Conservation (phyloP, 2,797 vertebrate species). For the Miichthys miiuy region DNA sequence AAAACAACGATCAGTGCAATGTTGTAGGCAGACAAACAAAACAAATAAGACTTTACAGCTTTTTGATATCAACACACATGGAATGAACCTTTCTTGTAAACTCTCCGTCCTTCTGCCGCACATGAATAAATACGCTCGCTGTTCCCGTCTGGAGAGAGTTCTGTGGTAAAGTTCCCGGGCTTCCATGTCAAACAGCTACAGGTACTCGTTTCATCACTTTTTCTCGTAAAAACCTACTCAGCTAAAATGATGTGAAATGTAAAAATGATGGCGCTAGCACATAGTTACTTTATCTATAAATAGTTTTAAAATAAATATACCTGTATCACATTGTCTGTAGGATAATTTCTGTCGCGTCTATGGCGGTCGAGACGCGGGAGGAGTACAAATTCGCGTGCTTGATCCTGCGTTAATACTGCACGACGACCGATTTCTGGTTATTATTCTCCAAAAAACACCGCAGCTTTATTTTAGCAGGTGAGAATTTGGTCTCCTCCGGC, state of each 20-base stretch:
- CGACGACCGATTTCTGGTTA: not conserved
- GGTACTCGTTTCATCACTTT: conserved; percentile 23
- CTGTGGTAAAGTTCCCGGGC: conserved; percentile 41
- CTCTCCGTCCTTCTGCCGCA: conserved; percentile 29
- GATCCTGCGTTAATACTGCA: conserved; percentile 37
- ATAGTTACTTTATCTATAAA: conserved; percentile 81
- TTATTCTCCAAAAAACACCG: not conserved
- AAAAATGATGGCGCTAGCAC: conserved; percentile 71
- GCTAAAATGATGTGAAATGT: conserved; percentile 67
- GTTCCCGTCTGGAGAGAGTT: conserved; percentile 46
- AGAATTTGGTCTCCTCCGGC: conserved; percentile 45
- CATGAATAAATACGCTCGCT: conserved; percentile 76
- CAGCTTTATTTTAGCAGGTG: conserved; percentile 35
- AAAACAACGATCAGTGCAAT: conserved; percentile 89
- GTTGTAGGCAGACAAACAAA: conserved; percentile 80
- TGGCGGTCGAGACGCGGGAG: conserved; percentile 27
- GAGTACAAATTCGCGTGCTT: conserved; percentile 8
- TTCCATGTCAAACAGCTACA: conserved; percentile 47
- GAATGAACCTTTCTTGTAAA: conserved; percentile 76
- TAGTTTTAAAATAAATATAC: conserved; percentile 88
- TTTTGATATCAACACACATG: conserved; percentile 45
- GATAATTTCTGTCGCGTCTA: conserved; percentile 51
- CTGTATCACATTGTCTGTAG: conserved; percentile 84
- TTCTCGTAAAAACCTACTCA: conserved; percentile 68
- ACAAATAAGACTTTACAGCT: conserved; percentile 72